Conservation (phyloP, 2,113 vertebrate genomes). For the Dasyornis broadbenti region DNA sequence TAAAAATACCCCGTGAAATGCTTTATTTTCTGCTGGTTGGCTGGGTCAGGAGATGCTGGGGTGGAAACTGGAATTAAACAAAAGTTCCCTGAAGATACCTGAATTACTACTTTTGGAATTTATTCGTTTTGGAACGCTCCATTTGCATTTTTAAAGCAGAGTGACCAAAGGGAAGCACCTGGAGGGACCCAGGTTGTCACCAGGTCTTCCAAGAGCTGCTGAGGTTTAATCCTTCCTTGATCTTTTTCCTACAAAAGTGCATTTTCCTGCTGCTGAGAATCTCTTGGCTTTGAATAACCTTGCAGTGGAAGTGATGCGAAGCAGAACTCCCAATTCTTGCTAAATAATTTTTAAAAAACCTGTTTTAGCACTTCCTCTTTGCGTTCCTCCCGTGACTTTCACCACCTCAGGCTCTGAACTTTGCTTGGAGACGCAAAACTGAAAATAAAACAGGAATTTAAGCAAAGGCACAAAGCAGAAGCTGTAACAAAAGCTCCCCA, state of each 20-base stretch:
- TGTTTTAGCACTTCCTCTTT: neutral
- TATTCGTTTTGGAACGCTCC: neutral
- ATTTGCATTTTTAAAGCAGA: neutral
- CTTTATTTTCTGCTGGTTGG: neutral
- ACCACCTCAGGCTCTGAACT: neutral
- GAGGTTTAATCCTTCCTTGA: neutral
- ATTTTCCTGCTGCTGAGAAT: neutral
- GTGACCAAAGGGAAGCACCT: neutral
- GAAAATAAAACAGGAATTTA: neutral
- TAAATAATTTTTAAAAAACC: neutral
- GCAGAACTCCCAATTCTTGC: neutral
- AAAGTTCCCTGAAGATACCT: neutral
- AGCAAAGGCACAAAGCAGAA: neutral
- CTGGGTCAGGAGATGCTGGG: neutral
- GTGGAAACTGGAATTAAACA: neutral
- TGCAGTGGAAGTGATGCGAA: neutral
- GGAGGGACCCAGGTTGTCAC: neutral
- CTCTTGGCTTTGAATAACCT: neutral
- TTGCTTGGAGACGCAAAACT: neutral
- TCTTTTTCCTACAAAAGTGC: neutral
- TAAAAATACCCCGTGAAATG: neutral
- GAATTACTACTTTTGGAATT: accelerated
- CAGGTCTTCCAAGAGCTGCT: neutral
- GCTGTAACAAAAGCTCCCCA: neutral
- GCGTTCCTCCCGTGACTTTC: neutral